Conservation (phyloP, 1,140 invertebrate species). For the Ceratitis capitata region DNA sequence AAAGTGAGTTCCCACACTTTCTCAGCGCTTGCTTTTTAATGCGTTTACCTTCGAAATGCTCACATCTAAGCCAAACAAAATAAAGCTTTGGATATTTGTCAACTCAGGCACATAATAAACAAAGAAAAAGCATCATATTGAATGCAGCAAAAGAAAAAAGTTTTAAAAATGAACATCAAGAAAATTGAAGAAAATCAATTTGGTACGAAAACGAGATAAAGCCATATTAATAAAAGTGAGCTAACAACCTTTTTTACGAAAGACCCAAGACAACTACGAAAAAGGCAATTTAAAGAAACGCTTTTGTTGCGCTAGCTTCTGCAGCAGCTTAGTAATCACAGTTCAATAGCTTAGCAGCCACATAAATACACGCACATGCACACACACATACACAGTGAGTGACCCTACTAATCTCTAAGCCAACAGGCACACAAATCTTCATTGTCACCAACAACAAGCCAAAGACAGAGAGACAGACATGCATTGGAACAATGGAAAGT, state of each 20-base stretch:
- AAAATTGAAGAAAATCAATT: conserved; percentile 34
- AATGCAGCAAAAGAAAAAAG: not conserved
- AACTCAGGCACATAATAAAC: not conserved
- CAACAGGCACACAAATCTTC: conserved; percentile 31
- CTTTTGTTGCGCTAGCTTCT: conserved; percentile 17
- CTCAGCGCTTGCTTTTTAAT: too few relatives aligned
- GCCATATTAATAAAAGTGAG: conserved; percentile 36
- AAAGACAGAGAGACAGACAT: conserved; percentile 16
- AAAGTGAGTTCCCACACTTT: too few relatives aligned
- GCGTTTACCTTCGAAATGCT: not conserved
- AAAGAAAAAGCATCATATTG: conserved; percentile 24
- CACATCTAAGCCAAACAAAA: not conserved
- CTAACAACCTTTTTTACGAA: conserved; percentile 5
- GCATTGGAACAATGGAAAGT: conserved; percentile 10
- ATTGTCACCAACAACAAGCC: conserved; percentile 22
- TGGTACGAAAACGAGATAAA: conserved; percentile 30
- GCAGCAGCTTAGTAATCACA: conserved; percentile 4
- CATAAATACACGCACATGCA: not conserved
- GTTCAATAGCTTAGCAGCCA: not conserved
- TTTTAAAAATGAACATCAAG: not conserved
- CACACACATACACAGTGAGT: not conserved
- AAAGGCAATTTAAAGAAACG: not conserved
- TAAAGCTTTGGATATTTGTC: not conserved
- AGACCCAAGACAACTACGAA: not conserved
- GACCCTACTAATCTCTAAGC: conserved; percentile 20